These are phyloP conservation scores for Neogale vison DNA, from an alignment of 2,113 vertebrate species.

Conservation along the genomic window DNA sequence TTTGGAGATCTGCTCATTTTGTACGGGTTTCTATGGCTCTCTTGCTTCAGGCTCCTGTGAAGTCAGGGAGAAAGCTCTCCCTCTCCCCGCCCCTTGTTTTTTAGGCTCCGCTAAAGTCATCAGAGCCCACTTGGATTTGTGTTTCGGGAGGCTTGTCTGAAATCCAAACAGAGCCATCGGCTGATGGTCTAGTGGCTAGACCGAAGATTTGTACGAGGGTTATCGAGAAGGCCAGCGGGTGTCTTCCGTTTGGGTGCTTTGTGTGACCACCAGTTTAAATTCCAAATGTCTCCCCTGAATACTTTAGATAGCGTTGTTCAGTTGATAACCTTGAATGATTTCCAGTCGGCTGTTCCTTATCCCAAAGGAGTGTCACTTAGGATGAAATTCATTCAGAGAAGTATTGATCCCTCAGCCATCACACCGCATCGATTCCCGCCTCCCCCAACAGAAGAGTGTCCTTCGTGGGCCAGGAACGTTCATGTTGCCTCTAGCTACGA, in stretches of 20 bases:
- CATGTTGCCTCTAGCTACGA: conserved; percentile 49
- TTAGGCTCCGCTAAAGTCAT: conserved; percentile 16
- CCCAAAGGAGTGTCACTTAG: conserved; percentile 78
- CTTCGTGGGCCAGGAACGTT: conserved; percentile 68
- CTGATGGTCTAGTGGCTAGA: neutral
- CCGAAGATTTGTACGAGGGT: neutral
- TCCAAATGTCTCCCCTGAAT: conserved; percentile 73
- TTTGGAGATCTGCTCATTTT: conserved; percentile 23
- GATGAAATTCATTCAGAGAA: conserved; percentile 84
- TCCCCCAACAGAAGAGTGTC: conserved; percentile 65
- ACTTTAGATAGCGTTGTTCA: conserved; percentile 69
- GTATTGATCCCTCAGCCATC: conserved; percentile 81
- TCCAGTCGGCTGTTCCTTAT: conserved; percentile 76
- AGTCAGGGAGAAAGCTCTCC: neutral
- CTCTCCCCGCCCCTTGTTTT: neutral
- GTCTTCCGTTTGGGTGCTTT: conserved; percentile 45
- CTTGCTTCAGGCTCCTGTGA: conserved; percentile 7
- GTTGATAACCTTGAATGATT: conserved; percentile 81
- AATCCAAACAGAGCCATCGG: conserved; percentile 16
- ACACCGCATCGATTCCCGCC: conserved; percentile 73
- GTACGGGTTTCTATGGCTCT: neutral
- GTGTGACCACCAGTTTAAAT: conserved; percentile 76
- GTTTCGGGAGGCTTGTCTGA: conserved; percentile 11
- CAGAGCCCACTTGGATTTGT: conserved; percentile 12
- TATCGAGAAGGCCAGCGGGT: neutral